Percentiles rank a stretch among this genome's conserved stretches.
phyloP scores from a whole-genome alignment of 2,797 vertebrate species.

The Tolypeutes matacus region DNA sequence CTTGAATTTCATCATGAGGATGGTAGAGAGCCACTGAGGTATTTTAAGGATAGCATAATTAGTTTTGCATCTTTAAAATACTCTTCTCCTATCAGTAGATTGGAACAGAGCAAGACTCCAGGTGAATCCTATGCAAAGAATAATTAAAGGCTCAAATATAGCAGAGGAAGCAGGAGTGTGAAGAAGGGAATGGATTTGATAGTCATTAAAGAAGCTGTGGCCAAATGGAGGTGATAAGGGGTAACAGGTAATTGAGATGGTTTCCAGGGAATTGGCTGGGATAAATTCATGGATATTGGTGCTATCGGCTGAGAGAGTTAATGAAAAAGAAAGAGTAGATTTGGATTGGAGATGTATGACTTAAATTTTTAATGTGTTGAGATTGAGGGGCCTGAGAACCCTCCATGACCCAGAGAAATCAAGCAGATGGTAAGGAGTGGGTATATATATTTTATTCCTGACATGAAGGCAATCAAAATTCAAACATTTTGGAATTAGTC shows the following conservation, averaged over 20 bases:
- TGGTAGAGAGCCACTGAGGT: background rate
- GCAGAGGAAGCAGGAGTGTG: background rate
- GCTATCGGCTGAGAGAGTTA: background rate
- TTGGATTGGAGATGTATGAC: background rate
- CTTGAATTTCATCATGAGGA: background rate
- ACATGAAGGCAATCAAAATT: background rate
- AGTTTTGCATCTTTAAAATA: slow-evolving; percentile 35
- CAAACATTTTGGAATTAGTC: slow-evolving; percentile 37
- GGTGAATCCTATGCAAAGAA: background rate
- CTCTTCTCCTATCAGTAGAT: background rate
- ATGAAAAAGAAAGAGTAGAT: background rate
- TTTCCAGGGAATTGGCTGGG: background rate
- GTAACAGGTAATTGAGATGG: background rate
- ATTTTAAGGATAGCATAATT: background rate
- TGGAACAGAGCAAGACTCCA: background rate
- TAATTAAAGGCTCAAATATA: background rate
- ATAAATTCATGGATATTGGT: background rate
- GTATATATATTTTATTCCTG: too few species aligned
- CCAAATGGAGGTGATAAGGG: background rate
- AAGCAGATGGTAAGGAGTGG: background rate
- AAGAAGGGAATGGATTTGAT: background rate
- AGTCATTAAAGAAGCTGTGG: background rate
- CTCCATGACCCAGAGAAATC: background rate
- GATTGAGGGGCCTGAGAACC: background rate
- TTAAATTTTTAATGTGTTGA: background rate